Conservation (phyloP, 2,888 invertebrate genomes). For the Sycophila texana region DNA sequence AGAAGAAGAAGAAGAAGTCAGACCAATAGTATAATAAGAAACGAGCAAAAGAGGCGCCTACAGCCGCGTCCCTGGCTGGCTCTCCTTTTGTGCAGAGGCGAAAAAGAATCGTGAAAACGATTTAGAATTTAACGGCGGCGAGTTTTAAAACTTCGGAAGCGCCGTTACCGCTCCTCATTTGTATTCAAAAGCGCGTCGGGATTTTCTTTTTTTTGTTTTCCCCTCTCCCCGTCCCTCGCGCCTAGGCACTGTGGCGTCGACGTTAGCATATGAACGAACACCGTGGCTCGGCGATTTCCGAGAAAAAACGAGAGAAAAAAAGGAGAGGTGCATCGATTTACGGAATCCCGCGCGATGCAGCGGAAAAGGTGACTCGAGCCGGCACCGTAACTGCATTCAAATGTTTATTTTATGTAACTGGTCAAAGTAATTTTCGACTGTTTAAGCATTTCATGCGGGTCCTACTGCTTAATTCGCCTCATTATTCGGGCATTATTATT, state of each 20-base stretch:
- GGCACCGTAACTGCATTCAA: not conserved
- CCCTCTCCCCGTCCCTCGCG: not conserved
- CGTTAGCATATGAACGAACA: constrained; percentile 49
- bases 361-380: constrained; percentile 12
- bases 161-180: constrained; percentile 50
- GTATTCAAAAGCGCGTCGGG: constrained; percentile 49
- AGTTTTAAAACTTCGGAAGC: constrained; percentile 50
- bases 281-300: constrained; percentile 29
- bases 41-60: too few relatives aligned
- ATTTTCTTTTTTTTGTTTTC: constrained; percentile 1
- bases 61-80: not conserved
- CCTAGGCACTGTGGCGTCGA: not conserved
- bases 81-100: not conserved
- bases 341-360: constrained; percentile 32
- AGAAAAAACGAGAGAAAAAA: not conserved
- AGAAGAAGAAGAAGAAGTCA: not conserved
- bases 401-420: constrained; percentile 16
- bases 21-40: too few relatives aligned
- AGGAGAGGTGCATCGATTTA: constrained; percentile 27
- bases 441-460: not conserved
- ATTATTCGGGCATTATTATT: not conserved
- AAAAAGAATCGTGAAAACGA: constrained; percentile 37
- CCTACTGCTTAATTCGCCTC: not conserved
- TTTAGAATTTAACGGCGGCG: constrained; percentile 45
- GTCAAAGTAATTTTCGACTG: not conserved